phyloP scores from a whole-genome alignment of 2,113 vertebrate species.

The Archocentrus centrarchus region DNA sequence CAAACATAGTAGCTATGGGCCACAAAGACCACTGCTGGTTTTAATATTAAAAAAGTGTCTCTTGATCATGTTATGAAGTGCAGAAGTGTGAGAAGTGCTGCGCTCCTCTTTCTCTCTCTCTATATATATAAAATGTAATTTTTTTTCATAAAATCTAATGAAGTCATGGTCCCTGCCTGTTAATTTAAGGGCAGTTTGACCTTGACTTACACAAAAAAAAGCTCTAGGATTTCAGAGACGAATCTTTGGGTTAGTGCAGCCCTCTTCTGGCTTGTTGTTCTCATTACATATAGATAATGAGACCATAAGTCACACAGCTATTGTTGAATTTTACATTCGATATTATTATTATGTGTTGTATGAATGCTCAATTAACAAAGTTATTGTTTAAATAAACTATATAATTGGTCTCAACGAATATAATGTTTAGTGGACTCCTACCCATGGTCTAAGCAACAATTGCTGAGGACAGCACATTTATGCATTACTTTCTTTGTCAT shows the following conservation, averaged over 20 bases:
- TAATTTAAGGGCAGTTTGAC: background rate
- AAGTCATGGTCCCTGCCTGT: background rate
- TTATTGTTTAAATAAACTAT: background rate
- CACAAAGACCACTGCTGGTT: too few species aligned
- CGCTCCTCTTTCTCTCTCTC: too few species aligned
- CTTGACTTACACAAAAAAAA: background rate
- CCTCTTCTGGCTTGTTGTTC: slow-evolving; percentile 66
- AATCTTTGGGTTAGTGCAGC: slow-evolving; percentile 37
- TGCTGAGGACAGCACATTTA: background rate
- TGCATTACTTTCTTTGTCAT: background rate
- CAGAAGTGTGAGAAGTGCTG: too few species aligned
- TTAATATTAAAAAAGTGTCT: too few species aligned
- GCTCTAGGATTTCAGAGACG: background rate
- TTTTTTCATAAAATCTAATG: background rate
- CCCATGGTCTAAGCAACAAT: background rate
- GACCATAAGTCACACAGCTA: background rate
- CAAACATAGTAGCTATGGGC: too few species aligned
- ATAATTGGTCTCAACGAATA: background rate
- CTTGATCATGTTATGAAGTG: too few species aligned
- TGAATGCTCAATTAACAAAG: background rate
- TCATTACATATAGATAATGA: slow-evolving; percentile 28
- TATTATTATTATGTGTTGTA: background rate
- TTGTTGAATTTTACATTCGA: background rate
- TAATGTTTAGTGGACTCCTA: background rate
- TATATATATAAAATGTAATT: too few species aligned